phyloP scores from a whole-genome alignment of 2,797 vertebrate species.

The Microctenopoma lineatum region DNA sequence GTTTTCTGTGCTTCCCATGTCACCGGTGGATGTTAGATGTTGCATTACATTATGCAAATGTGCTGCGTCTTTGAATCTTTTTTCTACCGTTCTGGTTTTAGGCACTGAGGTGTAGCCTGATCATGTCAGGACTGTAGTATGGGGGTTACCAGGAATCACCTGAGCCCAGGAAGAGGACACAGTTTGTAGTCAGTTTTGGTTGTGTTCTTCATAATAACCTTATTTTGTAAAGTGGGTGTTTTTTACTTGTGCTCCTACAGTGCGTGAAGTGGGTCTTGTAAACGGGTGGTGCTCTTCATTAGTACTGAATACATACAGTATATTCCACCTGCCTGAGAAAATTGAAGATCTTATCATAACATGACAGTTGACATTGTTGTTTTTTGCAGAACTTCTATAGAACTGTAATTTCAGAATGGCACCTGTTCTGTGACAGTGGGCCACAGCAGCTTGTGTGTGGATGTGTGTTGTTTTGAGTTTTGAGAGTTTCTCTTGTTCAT shows the following conservation, averaged over 20 bases:
- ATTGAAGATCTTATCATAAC: conserved; percentile 11
- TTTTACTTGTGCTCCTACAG: background rate
- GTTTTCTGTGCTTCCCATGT: background rate
- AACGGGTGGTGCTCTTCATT: no score
- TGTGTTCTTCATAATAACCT: background rate
- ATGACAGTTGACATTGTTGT: conserved; percentile 11
- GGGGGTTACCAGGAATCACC: background rate
- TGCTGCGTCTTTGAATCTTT: no score
- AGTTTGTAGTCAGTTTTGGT: background rate
- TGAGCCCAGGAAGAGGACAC: conserved; percentile 11
- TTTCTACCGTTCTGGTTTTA: background rate
- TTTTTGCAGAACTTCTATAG: background rate
- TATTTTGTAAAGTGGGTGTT: background rate
- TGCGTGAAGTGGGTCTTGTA: background rate
- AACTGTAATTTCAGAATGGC: background rate
- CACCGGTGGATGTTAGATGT: no score
- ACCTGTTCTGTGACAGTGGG: no score
- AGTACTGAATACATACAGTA: background rate
- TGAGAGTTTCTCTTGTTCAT: no score
- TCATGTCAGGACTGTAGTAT: background rate
- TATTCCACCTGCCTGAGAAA: background rate
- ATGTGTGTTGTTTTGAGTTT: no score
- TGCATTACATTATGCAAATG: background rate
- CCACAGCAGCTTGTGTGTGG: no score
- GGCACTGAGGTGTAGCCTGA: background rate